Conservation (phyloP, 2,888 invertebrate species). For the Melinopterus prodromus region DNA sequence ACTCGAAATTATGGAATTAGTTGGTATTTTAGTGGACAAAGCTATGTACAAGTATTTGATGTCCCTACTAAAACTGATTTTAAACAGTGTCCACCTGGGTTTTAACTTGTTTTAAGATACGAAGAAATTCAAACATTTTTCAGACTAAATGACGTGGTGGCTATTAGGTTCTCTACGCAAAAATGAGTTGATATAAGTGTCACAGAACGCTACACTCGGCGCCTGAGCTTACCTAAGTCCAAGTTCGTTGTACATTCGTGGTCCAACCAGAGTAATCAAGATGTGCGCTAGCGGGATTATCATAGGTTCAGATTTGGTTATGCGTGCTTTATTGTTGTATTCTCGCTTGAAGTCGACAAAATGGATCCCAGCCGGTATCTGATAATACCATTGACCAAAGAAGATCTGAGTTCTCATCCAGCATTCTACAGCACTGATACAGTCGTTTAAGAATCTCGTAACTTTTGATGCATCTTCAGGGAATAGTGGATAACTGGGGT, state of each 20-base stretch:
- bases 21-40: too few relatives aligned
- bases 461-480: background rate
- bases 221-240: background rate
- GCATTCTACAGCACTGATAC: constrained; percentile 6
- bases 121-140: too few relatives aligned
- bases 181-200: too few relatives aligned
- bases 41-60: too few relatives aligned
- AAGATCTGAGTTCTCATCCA: constrained; percentile 16
- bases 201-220: too few relatives aligned
- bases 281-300: background rate
- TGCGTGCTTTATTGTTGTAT: background rate
- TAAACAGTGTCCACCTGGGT: too few relatives aligned
- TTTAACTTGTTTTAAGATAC: too few relatives aligned
- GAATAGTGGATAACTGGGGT: background rate
- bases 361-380: background rate
- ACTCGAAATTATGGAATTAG: too few relatives aligned
- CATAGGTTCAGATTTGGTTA: background rate
- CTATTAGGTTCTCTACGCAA: too few relatives aligned
- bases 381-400: constrained; percentile 17
- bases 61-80: too few relatives aligned
- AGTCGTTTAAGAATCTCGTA: constrained; percentile 6
- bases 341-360: background rate
- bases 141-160: too few relatives aligned
- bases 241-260: background rate
- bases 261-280: constrained; percentile 12